Evolutionary conservation across 2,113 vertebrate species (phyloP), one percentile per base, ranked within the genome.

Genomic region (Paramormyrops kingsleyae): DNA sequence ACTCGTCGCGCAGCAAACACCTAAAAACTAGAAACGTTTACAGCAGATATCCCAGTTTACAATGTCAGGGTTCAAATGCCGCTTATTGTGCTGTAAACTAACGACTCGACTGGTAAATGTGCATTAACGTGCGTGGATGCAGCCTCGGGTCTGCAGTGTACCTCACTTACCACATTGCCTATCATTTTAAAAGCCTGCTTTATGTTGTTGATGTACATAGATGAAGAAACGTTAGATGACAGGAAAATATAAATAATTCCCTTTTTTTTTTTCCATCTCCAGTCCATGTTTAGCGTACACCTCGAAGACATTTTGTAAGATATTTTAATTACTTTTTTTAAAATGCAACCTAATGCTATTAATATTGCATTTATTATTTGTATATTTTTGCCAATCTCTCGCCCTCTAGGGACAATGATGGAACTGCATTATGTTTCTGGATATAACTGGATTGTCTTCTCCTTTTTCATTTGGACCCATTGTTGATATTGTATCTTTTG

Each of bases 361-460:
- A 6, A 87, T 66, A 88, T 42, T 35, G 46, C 46, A 86, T 89
- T 90, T 47, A 90, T 77, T 90, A 89, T 94, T 93, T 94, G 93
- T 95, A 92, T 88, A 92, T 93, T 92, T n/a, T 86, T 88, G 88
- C n/a, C 89, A 44, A 91, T 42, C 49, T 90, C 77, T 89, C 87
- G 35, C 70, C 89, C 86, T 74, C 46, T 89, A 90, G 66, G 66
- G 19, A 27, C 91, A 89, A 44, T n/a, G 17, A 19, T 88, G 56
- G 46, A 90, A 87, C 19, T 52, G 62, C 91, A 89, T 92, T 86
- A 83, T 62, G 90, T 90, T 92, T 90, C 62, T 92, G 94, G 92
- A 90, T 87, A 66, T 74, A 94, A 95, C 95, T 96, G 95, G 95
- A 96, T 87, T 90, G 83, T 70, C 87, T 91, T 91, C 91, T 42